Evolutionary conservation across 2,888 invertebrate genomes (phyloP).

Genomic region (Ectobius pallidus): DNA sequence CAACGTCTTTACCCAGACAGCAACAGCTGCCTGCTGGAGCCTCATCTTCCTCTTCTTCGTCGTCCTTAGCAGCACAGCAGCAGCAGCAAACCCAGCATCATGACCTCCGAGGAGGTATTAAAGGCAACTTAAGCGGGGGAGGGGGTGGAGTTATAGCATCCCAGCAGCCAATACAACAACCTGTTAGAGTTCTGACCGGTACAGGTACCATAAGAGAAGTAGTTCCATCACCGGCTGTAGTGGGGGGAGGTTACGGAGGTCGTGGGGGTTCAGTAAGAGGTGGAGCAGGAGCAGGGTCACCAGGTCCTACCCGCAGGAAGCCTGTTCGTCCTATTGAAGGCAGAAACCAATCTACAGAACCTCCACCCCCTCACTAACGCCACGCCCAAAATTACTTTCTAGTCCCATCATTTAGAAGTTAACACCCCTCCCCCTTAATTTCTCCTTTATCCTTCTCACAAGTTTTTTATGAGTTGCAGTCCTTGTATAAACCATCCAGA

Average conservation of each 20-base stretch:
- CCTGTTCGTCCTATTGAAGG: constrained; percentile 57
- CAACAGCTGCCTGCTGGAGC: constrained; percentile 22
- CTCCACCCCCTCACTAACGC: constrained; percentile 58
- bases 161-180: constrained; percentile 24
- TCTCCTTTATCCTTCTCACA: constrained; percentile 38
- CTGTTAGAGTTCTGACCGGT: constrained; percentile 43
- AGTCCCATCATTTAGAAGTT: constrained; percentile 42
- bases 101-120: constrained; percentile 29
- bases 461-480: constrained; percentile 40
- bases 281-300: constrained; percentile 53
- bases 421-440: constrained; percentile 34
- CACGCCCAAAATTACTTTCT: constrained; percentile 47
- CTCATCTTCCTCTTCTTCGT: not conserved
- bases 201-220: constrained; percentile 47
- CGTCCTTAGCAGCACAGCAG: not conserved
- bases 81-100: constrained; percentile 14
- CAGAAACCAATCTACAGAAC: constrained; percentile 57
- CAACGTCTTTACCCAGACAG: constrained; percentile 14
- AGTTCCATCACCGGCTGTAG: constrained; percentile 39
- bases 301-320: constrained; percentile 56
- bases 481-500: constrained; percentile 41
- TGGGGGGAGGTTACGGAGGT: constrained; percentile 36
- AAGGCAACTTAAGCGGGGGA: not conserved
- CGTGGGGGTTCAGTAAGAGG: constrained; percentile 50
- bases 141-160: constrained; percentile 28